A percentile compares a stretch with the other conserved stretches of the same genome.
Evolutionary conservation across 2,797 vertebrate genomes (phyloP).

Genomic region (Clarias platycephalus): DNA sequence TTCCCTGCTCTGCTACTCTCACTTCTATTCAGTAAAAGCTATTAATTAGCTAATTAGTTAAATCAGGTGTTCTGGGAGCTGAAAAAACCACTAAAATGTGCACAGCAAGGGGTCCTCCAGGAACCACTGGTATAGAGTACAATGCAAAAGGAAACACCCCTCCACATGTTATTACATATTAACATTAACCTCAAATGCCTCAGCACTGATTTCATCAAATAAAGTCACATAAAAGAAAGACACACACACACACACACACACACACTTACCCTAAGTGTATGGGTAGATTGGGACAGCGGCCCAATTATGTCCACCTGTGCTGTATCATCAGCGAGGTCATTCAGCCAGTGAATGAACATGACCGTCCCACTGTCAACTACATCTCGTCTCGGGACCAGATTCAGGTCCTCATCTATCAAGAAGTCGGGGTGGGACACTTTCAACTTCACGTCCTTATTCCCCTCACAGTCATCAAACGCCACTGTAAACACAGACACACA

Average conservation of each 20-base stretch:
- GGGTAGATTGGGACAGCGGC: conserved; percentile 64
- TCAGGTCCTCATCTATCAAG: conserved; percentile 78
- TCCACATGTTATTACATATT: not conserved
- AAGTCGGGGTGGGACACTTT: conserved; percentile 88
- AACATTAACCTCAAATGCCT: too few relatives aligned
- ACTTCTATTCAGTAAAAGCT: too few relatives aligned
- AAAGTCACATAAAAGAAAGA: not conserved
- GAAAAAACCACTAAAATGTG: too few relatives aligned
- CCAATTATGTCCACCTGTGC: conserved; percentile 82
- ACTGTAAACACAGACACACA: conserved; percentile 71
- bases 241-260: conserved; percentile 37
- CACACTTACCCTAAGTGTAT: conserved; percentile 78
- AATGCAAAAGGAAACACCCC: not conserved
- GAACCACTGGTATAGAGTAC: not conserved
- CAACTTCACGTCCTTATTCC: conserved; percentile 82
- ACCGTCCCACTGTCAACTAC: conserved; percentile 68
- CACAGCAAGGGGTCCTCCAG: too few relatives aligned
- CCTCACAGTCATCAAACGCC: conserved; percentile 88
- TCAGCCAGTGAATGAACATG: conserved; percentile 81
- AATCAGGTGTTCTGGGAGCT: too few relatives aligned
- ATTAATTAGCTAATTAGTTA: too few relatives aligned
- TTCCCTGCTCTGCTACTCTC: too few relatives aligned
- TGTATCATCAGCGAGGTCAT: conserved; percentile 80
- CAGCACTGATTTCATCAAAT: not conserved
- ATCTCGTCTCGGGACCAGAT: conserved; percentile 78